Percentiles rank a stretch among this genome's conserved stretches.
phyloP scores from a whole-genome alignment of 2,797 vertebrate genomes.

The Catharus ustulatus region DNA sequence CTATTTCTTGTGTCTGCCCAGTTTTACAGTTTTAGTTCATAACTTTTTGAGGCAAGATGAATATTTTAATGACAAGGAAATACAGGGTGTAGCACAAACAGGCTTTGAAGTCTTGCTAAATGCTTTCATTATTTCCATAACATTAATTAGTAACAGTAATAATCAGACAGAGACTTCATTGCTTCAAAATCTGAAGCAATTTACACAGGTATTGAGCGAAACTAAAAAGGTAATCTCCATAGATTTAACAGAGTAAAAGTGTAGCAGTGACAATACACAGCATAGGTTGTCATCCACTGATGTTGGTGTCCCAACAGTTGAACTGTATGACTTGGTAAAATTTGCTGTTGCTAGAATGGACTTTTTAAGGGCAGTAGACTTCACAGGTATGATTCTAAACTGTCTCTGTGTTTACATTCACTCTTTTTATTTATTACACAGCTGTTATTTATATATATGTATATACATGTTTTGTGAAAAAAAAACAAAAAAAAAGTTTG shows the following conservation, averaged over 20 bases:
- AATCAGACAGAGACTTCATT: not conserved
- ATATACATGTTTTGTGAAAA: not conserved
- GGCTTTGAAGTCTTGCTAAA: not conserved
- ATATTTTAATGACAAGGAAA: not conserved
- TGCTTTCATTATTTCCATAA: not conserved
- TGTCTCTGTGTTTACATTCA: not conserved
- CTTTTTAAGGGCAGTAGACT: not conserved
- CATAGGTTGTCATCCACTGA: not conserved
- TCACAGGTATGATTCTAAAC: not conserved
- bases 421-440: not conserved
- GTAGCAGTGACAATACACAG: not conserved
- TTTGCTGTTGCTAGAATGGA: rapidly evolving
- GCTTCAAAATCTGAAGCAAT: not conserved
- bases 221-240: not conserved
- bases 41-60: not conserved
- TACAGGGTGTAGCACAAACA: not conserved
- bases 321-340: not conserved
- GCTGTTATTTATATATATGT: not conserved
- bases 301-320: not conserved
- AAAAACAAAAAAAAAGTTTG: not conserved
- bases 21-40: not conserved
- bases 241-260: not conserved
- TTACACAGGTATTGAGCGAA: not conserved
- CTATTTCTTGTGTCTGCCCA: not conserved
- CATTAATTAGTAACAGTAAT: not conserved